Conservation (phyloP, 2,113 vertebrate genomes). For the Hiodon alosoides region DNA sequence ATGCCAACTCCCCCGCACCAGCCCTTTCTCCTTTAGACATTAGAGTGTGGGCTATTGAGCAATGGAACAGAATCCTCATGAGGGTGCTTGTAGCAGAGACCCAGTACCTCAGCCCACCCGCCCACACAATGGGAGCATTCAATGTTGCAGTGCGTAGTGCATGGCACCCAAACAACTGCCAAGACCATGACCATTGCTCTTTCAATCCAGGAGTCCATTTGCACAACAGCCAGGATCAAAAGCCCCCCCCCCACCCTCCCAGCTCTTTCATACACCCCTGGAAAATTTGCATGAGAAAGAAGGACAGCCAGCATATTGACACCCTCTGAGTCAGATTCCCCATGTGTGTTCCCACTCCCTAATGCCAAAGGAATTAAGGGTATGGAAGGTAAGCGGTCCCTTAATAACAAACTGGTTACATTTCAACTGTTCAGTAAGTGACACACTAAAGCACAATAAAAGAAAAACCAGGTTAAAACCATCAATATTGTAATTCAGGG, state of each 20-base stretch:
- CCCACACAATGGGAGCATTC: conserved; percentile 57
- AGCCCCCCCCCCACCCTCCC: conserved; percentile 26
- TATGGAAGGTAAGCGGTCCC: not conserved
- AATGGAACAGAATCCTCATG: not conserved
- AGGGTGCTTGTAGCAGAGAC: conserved; percentile 27
- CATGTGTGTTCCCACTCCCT: conserved; percentile 36
- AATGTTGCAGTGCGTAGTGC: conserved; percentile 31
- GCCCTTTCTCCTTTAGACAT: not conserved
- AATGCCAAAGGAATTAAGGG: not conserved
- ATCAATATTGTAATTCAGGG: conserved; percentile 28
- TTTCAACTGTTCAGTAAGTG: not conserved
- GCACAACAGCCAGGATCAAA: conserved; percentile 25
- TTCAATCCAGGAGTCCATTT: conserved; percentile 40
- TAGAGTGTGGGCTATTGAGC: not conserved
- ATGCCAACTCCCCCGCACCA: not conserved
- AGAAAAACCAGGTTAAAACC: conserved; percentile 11
- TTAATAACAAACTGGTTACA: not conserved
- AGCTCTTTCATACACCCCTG: conserved; percentile 22
- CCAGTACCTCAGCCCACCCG: not conserved
- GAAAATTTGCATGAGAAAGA: conserved; percentile 64
- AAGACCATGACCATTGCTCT: conserved; percentile 34
- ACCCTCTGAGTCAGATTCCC: conserved; percentile 55
- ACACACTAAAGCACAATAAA: not conserved
- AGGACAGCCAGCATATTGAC: conserved; percentile 26
- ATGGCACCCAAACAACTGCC: conserved; percentile 41